Base-by-base conservation (phyloP, 2,113 vertebrate genomes). In the Cyphomyrus discorhynchus region DNA sequence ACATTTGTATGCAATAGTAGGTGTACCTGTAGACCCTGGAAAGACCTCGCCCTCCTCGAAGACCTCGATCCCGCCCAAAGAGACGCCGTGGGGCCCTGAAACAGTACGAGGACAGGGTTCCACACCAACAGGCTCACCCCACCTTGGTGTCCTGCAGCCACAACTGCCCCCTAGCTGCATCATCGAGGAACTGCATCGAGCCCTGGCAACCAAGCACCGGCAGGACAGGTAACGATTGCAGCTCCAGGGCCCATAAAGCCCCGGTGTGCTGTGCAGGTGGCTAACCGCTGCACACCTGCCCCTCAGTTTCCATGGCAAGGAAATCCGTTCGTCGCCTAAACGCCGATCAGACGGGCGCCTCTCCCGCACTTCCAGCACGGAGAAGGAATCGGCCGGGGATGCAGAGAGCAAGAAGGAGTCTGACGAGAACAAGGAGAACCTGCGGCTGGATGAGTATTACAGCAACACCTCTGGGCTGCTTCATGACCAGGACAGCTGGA, bases 391-490 rank as follows among this genome's bases (percentile, higher is more conserved):
- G 0, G 89, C 94, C 15, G 93, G 92, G 70, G 95, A 95, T 5
- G 91, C 94, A 0, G 97, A 97, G 92, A 94, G 93, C 93, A 97
- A 96, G 42, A 97, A 96, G 88, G 96, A 96, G 90, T 97, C 96
- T 0, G 98, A 99, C 42, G 98, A 99, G 95, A 98, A 99, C 95
- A 99, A 99, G 94, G 98, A 99, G 94, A 99, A 99, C 94, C 91
- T 98, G 95, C 94, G 97, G 10, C 92, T 97, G 94, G 96, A 95
- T 24, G 94, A 97, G 0, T 98, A 96, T 89, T 94, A 97, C 93
- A 96, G 93, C 8, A 98, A 96, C 0, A 94, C 96, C 90, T 86
- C 95, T 91, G 94, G 94, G 66, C 92, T 96, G 88, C 96, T 96
- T 89, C 96, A 96, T 90, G 96, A 99, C 31, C 97, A 97, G 90